A percentile compares a stretch with the other conserved stretches of the same genome.
Evolutionary conservation across 2,888 invertebrate genomes (phyloP).

Genomic region (Pandemis heparana): DNA sequence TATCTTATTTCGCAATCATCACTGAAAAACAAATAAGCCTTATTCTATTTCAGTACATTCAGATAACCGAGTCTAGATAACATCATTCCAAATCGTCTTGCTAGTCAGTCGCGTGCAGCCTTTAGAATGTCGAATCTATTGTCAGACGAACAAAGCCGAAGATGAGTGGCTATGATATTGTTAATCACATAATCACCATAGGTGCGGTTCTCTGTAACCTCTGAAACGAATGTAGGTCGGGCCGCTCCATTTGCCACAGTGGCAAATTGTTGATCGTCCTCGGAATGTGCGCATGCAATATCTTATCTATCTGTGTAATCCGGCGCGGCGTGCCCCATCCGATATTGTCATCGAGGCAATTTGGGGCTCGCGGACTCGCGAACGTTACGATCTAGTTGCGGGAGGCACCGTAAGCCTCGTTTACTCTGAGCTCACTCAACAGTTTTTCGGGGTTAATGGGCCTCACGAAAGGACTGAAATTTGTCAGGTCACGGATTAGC

Average conservation of each 20-base stretch:
- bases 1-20: slow-evolving; percentile 39
- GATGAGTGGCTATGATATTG: slow-evolving; percentile 62
- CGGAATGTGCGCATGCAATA: slow-evolving; percentile 74
- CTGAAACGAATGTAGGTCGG: slow-evolving; percentile 74
- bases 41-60: slow-evolving; percentile 38
- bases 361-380: slow-evolving; percentile 46
- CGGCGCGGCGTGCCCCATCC: slow-evolving; percentile 46
- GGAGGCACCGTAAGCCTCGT: slow-evolving; percentile 46
- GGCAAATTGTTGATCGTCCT: slow-evolving; percentile 83
- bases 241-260: slow-evolving; percentile 80
- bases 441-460: slow-evolving; percentile 45
- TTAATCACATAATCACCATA: slow-evolving; percentile 77
- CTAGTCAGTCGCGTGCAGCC: slow-evolving; percentile 12
- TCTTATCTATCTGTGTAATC: slow-evolving; percentile 68
- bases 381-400: slow-evolving; percentile 50
- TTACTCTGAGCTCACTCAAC: slow-evolving; percentile 39
- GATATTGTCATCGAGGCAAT: slow-evolving; percentile 47
- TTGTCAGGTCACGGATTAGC: slow-evolving; percentile 42
- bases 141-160: slow-evolving; percentile 61
- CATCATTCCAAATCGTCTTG: slow-evolving; percentile 35
- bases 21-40: slow-evolving; percentile 38
- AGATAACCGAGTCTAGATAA: slow-evolving; percentile 42
- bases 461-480: slow-evolving; percentile 41
- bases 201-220: slow-evolving; percentile 73
- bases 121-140: slow-evolving; percentile 52